These are phyloP conservation scores for Papio anubis DNA, from an alignment of 2,113 vertebrate species.

Conservation along the genomic window DNA sequence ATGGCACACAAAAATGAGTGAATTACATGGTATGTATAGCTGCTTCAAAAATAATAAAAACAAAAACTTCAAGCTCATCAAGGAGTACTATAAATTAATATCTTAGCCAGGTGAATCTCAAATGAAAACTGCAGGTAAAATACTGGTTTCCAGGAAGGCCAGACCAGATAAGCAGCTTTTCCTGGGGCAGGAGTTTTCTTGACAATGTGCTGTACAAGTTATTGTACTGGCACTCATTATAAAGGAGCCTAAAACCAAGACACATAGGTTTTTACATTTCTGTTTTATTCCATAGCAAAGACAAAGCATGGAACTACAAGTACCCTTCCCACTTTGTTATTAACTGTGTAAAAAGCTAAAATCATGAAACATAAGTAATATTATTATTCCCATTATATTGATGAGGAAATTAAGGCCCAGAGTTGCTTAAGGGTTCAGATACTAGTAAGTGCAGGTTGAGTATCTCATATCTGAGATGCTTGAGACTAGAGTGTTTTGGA, in stretches of 20 bases:
- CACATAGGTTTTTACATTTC: background rate
- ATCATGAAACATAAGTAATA: too few relatives aligned
- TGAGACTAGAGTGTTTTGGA: too few relatives aligned
- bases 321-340: background rate
- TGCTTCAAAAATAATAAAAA: conserved; percentile 37
- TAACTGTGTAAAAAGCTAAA: background rate
- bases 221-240: background rate
- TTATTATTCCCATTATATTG: too few relatives aligned
- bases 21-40: background rate
- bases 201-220: background rate
- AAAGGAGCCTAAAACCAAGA: background rate
- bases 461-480: too few relatives aligned
- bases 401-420: too few relatives aligned
- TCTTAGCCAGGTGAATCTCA: background rate
- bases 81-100: background rate
- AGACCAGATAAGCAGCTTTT: background rate
- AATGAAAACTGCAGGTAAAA: conserved; percentile 16
- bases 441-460: too few relatives aligned
- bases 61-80: background rate
- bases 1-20: background rate
- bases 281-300: background rate
- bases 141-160: background rate
- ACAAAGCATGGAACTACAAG: background rate
- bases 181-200: background rate
- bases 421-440: too few relatives aligned